A percentile compares a stretch with the other conserved stretches of the same genome.
These are phyloP conservation scores for Oreochromis aureus DNA, from an alignment of 2,113 vertebrate species.

Conservation along the genomic window DNA sequence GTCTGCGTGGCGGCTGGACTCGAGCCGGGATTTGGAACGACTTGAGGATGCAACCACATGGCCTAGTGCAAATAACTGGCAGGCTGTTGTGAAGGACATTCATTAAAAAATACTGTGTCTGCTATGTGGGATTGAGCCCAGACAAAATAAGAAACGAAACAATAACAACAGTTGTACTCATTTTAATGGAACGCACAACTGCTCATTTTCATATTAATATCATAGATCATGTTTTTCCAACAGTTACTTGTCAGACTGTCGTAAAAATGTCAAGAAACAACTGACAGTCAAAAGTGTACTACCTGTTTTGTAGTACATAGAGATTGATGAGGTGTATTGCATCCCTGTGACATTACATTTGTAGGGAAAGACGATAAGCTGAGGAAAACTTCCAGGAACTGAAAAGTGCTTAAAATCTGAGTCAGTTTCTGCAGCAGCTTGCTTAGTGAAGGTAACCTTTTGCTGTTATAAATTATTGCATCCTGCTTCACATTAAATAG, in stretches of 20 bases:
- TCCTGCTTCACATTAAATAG: background rate
- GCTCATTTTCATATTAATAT: background rate
- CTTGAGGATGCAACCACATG: background rate
- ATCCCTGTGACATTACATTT: background rate
- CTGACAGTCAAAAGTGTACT: background rate
- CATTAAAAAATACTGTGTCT: background rate
- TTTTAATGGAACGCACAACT: background rate
- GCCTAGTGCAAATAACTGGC: background rate
- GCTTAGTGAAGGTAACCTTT: background rate
- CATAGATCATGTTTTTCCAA: background rate
- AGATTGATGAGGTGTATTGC: background rate
- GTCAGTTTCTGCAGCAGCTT: background rate
- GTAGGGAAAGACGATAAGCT: background rate
- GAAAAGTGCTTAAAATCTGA: background rate
- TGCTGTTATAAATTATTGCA: background rate
- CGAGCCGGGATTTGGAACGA: background rate
- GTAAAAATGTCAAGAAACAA: background rate
- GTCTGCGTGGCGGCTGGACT: conserved; percentile 9
- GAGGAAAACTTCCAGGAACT: background rate
- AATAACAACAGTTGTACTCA: background rate
- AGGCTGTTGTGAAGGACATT: background rate
- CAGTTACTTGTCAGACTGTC: background rate
- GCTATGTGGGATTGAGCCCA: background rate
- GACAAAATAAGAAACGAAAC: background rate
- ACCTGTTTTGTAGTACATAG: background rate